Conservation (phyloP, 2,113 vertebrate genomes). For the Erythrocebus patas region DNA sequence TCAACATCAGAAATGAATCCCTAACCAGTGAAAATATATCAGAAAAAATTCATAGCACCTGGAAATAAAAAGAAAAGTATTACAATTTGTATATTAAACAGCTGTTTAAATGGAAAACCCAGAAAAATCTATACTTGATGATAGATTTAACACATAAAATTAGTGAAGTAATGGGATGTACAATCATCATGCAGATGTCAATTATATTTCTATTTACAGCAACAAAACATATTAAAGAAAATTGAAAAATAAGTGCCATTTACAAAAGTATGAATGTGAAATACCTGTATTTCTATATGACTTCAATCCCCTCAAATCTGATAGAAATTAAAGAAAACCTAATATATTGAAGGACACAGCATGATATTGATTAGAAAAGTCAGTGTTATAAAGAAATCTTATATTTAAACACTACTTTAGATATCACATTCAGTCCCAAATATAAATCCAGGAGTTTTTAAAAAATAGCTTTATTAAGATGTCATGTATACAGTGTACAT, state of each 20-base stretch:
- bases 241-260: neutral
- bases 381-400: neutral
- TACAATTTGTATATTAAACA: neutral
- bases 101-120: neutral
- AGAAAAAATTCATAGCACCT: neutral
- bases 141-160: neutral
- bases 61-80: neutral
- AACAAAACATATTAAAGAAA: neutral
- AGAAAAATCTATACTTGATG: neutral
- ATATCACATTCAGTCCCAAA: neutral
- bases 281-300: neutral
- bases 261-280: neutral
- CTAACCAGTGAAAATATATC: neutral
- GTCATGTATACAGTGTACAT: neutral
- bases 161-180: neutral
- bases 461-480: neutral
- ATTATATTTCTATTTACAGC: neutral
- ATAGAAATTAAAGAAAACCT: neutral
- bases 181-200: neutral
- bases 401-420: neutral
- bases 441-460: neutral
- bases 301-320: neutral
- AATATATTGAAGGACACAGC: neutral
- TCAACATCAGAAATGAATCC: neutral
- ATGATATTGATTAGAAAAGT: neutral